Percentiles rank a stretch among this genome's conserved stretches.
Evolutionary conservation across 2,888 invertebrate species (phyloP).

Genomic region (Stenichneumon culpator): DNA sequence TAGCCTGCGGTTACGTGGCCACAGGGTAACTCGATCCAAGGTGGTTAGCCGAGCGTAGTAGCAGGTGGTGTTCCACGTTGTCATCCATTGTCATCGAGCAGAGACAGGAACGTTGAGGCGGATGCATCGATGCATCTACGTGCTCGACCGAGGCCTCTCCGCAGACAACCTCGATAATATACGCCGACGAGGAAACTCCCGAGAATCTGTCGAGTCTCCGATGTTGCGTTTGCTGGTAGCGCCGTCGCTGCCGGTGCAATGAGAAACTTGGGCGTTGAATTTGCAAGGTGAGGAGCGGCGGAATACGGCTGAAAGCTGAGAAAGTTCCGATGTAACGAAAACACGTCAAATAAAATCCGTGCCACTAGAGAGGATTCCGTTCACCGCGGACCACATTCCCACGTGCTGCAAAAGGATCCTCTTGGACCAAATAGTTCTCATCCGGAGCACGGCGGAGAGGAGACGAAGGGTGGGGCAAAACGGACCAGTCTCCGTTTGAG

Average conservation of each 20-base stretch:
- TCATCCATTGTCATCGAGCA: constrained; percentile 67
- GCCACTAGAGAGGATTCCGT: too few relatives aligned
- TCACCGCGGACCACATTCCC: too few relatives aligned
- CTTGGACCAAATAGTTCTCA: too few relatives aligned
- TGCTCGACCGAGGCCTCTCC: background rate
- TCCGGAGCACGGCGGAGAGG: too few relatives aligned
- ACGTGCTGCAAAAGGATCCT: too few relatives aligned
- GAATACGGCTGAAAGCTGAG: background rate
- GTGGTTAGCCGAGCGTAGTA: constrained; percentile 23
- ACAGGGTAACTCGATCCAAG: constrained; percentile 53
- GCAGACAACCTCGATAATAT: constrained; percentile 40
- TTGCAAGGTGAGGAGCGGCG: background rate
- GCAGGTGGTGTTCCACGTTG: constrained; percentile 62
- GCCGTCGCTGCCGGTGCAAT: background rate
- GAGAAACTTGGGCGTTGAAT: background rate
- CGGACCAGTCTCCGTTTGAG: too few relatives aligned
- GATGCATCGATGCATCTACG: constrained; percentile 32
- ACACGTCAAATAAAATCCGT: too few relatives aligned
- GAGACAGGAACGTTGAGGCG: background rate
- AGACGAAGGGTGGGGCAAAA: too few relatives aligned
- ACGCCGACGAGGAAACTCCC: constrained; percentile 42
- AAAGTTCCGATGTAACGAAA: background rate
- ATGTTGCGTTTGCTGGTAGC: constrained; percentile 17
- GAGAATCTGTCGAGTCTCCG: constrained; percentile 44
- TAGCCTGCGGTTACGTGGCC: constrained; percentile 53